Evolutionary conservation across 2,888 invertebrate species (phyloP).

Genomic region (Amphipoea lucens): DNA sequence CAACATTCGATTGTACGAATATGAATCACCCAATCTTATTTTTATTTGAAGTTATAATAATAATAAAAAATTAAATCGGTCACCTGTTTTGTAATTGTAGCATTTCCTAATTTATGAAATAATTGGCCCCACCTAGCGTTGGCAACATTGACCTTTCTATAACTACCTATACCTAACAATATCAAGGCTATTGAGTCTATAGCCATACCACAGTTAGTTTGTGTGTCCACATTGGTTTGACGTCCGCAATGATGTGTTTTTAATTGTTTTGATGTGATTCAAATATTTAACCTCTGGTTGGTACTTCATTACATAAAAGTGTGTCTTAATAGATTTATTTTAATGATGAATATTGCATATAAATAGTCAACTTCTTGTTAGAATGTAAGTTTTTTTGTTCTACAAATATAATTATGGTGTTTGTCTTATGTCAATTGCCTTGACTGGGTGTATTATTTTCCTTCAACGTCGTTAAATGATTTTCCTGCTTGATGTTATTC

Average conservation of each 20-base stretch:
- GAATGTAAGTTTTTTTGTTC: conserved; percentile 32
- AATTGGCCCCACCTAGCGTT: background rate
- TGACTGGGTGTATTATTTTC: conserved; percentile 33
- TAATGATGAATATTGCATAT: background rate
- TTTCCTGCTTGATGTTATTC: conserved; percentile 40
- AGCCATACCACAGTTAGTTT: conserved; percentile 16
- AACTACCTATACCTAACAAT: conserved; percentile 18
- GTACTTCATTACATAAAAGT: background rate
- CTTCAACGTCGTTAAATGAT: conserved; percentile 21
- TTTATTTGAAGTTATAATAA: background rate
- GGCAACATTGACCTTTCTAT: conserved; percentile 45
- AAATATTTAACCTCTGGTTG: background rate
- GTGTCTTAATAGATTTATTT: background rate
- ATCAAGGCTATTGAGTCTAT: conserved; percentile 35
- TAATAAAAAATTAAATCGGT: background rate
- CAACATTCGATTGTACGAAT: conserved; percentile 12
- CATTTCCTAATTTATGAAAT: background rate
- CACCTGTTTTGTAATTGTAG: background rate
- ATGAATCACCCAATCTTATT: background rate
- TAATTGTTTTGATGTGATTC: conserved; percentile 3
- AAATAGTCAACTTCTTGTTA: background rate
- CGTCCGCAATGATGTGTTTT: conserved; percentile 7
- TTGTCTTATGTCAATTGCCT: conserved; percentile 25
- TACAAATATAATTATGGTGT: conserved; percentile 24
- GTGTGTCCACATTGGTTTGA: conserved; percentile 14